These are phyloP conservation scores for Xyliphius kryptos DNA, from an alignment of 2,113 vertebrate species.

Conservation along the genomic window DNA sequence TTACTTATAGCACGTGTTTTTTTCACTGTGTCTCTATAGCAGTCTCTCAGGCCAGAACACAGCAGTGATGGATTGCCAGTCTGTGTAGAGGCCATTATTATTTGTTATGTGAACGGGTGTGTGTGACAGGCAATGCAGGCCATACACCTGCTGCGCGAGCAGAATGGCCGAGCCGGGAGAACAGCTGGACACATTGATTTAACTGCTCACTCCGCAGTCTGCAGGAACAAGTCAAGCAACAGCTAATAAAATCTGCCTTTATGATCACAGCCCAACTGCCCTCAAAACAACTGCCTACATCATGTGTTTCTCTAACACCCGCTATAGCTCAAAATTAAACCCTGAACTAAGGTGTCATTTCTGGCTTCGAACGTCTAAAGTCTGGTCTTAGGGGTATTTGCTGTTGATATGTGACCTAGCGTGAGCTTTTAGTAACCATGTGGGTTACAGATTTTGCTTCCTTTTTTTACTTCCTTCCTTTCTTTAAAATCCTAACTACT, in stretches of 20 bases:
- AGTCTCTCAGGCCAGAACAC: conserved; percentile 71
- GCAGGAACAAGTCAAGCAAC: conserved; percentile 94
- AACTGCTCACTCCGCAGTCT: conserved; percentile 80
- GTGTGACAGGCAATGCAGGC: conserved; percentile 74
- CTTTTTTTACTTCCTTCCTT: too few species aligned
- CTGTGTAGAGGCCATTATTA: conserved; percentile 92
- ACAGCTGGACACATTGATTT: conserved; percentile 97
- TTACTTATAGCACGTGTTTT: conserved; percentile 17
- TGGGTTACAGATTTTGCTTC: too few species aligned
- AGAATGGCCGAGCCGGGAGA: conserved; percentile 72
- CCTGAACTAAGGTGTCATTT: conserved; percentile 83
- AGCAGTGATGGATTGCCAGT: conserved; percentile 91
- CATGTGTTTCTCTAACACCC: conserved; percentile 88
- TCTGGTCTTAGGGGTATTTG: conserved; percentile 63
- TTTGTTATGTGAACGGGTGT: conserved; percentile 93
- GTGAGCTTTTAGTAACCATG: too few species aligned
- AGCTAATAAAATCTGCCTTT: conserved; percentile 93
- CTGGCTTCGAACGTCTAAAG: conserved; percentile 76
- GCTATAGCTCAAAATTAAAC: conserved; percentile 84
- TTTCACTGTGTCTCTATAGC: conserved; percentile 33
- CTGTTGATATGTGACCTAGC: too few species aligned
- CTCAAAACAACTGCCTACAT: conserved; percentile 93
- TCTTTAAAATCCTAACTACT: too few species aligned
- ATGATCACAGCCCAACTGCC: conserved; percentile 72
- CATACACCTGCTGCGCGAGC: conserved; percentile 93